Percentiles rank a stretch among this genome's conserved stretches.
Evolutionary conservation across 37 sponge, comb jelly and placozoan species (phyloP).

Genomic region (Halichondria panicea): DNA sequence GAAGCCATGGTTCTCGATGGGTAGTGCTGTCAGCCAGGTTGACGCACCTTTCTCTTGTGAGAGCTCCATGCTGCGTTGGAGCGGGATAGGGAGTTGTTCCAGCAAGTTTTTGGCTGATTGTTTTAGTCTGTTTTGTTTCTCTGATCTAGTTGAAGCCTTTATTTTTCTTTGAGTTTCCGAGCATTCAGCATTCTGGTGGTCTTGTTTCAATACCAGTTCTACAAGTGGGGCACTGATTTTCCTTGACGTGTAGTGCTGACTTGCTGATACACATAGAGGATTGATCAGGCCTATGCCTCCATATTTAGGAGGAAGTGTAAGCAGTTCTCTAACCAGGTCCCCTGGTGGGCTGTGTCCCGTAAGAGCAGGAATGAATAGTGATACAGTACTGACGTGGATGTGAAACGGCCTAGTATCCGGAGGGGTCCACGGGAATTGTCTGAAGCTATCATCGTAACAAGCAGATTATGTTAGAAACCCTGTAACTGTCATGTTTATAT

Average conservation of each 20-base stretch:
- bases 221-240: constrained; percentile 29
- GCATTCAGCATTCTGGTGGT: constrained; percentile 11
- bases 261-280: constrained; percentile 9
- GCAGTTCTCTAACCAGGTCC: constrained; percentile 14
- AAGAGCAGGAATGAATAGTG: constrained; percentile 18
- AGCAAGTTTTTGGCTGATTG: background rate
- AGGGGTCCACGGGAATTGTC: no score
- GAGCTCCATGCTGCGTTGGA: constrained; percentile 11
- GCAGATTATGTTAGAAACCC: no score
- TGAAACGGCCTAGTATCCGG: no score
- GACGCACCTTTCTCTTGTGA: constrained; percentile 34
- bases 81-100: background rate
- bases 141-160: background rate
- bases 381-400: no score
- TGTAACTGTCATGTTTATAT: no score
- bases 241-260: constrained; percentile 13
- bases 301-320: constrained; percentile 15
- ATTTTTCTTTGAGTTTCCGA: background rate
- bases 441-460: no score
- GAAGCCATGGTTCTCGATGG: constrained; percentile 32
- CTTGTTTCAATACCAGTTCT: constrained; percentile 2
- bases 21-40: constrained; percentile 31
- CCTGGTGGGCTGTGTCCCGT: constrained; percentile 23
- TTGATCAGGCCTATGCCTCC: constrained; percentile 26
- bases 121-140: background rate